A percentile compares a stretch with the other conserved stretches of the same genome.
These are phyloP conservation scores for Distichodus sexfasciatus DNA, from an alignment of 2,797 vertebrate genomes.

Conservation along the genomic window DNA sequence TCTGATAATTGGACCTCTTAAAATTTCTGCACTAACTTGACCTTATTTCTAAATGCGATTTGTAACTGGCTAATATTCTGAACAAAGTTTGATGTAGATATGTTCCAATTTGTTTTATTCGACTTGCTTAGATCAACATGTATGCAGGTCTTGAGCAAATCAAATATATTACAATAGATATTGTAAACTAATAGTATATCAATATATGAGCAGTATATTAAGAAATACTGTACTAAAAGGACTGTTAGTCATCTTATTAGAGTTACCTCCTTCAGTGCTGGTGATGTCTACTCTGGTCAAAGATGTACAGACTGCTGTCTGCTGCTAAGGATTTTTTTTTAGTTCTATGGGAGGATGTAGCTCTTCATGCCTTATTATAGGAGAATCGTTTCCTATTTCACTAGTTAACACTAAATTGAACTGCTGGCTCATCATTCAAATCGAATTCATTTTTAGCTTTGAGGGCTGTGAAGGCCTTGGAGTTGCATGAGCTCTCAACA, in stretches of 20 bases:
- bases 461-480: conserved; percentile 13
- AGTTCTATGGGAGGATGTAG: not conserved
- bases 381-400: not conserved
- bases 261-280: conserved; percentile 25
- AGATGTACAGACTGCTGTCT: not conserved
- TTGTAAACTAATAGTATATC: conserved; percentile 19
- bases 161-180: not conserved
- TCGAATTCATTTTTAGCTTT: not conserved
- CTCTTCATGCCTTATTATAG: conserved; percentile 12
- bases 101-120: not conserved
- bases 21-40: no score
- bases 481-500: conserved; percentile 27
- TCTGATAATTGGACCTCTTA: no score
- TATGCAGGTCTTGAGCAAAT: no score
- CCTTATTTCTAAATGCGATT: no score
- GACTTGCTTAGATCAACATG: no score
- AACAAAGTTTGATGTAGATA: no score
- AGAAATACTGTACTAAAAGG: conserved; percentile 20
- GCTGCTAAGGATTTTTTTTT: conserved; percentile 2
- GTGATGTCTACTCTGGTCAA: not conserved
- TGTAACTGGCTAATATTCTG: no score
- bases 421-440: not conserved
- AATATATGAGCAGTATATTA: no score
- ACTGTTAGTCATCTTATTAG: conserved; percentile 40
- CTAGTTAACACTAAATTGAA: not conserved